Conservation (phyloP, 2,888 invertebrate species). For the Hirtodrosophila confusa region DNA sequence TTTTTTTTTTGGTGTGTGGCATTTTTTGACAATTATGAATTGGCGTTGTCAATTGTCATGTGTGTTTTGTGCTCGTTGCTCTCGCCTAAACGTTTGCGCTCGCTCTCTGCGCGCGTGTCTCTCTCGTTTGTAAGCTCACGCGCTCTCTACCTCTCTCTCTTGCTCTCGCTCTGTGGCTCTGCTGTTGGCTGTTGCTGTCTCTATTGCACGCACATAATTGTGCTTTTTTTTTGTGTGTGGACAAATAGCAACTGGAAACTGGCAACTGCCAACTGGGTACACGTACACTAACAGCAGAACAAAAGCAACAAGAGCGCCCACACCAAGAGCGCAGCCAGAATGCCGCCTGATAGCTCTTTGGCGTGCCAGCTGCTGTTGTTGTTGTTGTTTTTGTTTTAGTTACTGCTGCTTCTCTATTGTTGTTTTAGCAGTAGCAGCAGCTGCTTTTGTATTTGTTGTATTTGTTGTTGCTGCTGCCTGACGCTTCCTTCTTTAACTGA, state of each 20-base stretch:
- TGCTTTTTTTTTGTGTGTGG: constrained; percentile 22
- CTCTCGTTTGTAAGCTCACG: constrained; percentile 29
- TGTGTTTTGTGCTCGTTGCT: constrained; percentile 9
- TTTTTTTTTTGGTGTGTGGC: constrained; percentile 26
- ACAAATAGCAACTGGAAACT: constrained; percentile 36
- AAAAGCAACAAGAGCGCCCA: constrained; percentile 8
- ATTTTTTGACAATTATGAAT: constrained; percentile 66
- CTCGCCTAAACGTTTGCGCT: constrained; percentile 10
- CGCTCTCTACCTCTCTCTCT: constrained; percentile 3
- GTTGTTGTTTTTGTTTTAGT: constrained; percentile 4
- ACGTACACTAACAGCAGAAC: constrained; percentile 33
- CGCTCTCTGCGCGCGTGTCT: constrained; percentile 55
- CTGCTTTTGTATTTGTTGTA: constrained; percentile 3
- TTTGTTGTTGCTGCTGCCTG: neutral
- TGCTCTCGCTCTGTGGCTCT: constrained; percentile 13
- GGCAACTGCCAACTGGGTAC: constrained; percentile 38
- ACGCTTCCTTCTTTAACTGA: constrained; percentile 33
- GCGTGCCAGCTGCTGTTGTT: constrained; percentile 34
- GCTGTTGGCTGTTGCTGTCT: constrained; percentile 43
- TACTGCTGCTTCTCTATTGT: constrained; percentile 2
- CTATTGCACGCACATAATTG: constrained; percentile 37
- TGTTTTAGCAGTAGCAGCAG: neutral
- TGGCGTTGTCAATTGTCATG: constrained; percentile 56
- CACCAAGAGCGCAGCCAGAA: constrained; percentile 41
- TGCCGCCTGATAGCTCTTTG: constrained; percentile 59